phyloP scores from a whole-genome alignment of 2,797 vertebrate species.

The Ciconia nigra region DNA sequence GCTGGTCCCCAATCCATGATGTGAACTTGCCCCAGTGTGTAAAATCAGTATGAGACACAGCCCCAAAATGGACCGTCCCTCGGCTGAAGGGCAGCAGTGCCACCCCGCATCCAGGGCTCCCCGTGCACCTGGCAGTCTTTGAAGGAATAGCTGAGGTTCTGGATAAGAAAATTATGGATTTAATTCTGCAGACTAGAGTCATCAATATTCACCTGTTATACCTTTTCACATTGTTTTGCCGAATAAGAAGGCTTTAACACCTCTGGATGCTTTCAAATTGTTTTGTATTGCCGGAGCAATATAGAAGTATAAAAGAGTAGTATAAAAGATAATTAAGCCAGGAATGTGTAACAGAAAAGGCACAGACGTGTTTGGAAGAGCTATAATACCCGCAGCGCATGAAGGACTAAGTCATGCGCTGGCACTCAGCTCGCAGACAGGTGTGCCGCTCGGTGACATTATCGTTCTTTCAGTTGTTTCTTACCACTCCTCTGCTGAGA shows the following conservation, averaged over 20 bases:
- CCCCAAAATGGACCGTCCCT: fast-evolving
- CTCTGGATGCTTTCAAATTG: neutral
- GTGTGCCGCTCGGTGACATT: neutral
- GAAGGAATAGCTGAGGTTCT: neutral
- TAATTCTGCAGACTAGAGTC: neutral
- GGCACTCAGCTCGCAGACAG: neutral
- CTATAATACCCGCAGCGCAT: neutral
- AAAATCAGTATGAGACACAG: neutral
- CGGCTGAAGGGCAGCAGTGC: neutral
- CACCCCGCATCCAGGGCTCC: neutral
- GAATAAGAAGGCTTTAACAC: neutral
- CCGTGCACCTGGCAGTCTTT: neutral
- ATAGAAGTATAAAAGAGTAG: neutral
- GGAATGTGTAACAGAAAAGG: neutral
- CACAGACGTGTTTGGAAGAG: neutral
- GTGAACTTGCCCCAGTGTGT: neutral
- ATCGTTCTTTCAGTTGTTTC: neutral
- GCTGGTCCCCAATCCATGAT: neutral
- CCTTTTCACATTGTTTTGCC: neutral
- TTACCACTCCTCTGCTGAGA: neutral
- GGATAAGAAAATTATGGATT: neutral
- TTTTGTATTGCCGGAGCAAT: neutral
- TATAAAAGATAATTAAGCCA: neutral
- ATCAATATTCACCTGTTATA: neutral
- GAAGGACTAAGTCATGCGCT: neutral